These are phyloP conservation scores for Probosciger aterrimus DNA, from an alignment of 2,113 vertebrate species.

Conservation along the genomic window DNA sequence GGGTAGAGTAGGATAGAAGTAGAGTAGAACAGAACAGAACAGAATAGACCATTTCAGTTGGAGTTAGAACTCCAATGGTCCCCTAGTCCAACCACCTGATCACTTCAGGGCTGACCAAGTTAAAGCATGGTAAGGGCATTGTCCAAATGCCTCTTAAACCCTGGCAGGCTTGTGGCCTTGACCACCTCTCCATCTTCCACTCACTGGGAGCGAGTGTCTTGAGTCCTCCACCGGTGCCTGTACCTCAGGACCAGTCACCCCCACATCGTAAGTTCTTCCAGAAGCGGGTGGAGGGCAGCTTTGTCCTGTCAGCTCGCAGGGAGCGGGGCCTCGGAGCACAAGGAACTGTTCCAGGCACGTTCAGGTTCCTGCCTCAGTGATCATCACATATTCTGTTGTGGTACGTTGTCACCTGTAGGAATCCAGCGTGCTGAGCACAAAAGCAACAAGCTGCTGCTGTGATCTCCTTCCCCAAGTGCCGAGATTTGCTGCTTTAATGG, in stretches of 20 bases:
- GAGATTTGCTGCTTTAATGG: not conserved
- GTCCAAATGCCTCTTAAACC: not conserved
- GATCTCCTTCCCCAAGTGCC: not conserved
- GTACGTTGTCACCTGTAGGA: not conserved
- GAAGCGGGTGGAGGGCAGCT: not conserved
- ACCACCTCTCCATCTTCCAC: not conserved
- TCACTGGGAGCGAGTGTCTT: not conserved
- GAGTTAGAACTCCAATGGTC: not conserved
- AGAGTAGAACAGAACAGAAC: not conserved
- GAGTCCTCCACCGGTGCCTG: not conserved
- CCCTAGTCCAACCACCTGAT: not conserved
- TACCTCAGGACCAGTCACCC: not conserved
- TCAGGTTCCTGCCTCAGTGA: not conserved
- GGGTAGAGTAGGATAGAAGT: not conserved
- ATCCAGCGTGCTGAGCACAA: not conserved
- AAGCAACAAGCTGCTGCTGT: not conserved
- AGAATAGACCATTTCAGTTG: not conserved
- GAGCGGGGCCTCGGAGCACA: not conserved
- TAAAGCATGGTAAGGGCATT: not conserved
- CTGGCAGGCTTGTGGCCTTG: rapidly evolving
- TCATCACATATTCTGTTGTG: not conserved
- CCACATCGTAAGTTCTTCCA: not conserved
- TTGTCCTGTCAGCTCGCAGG: not conserved
- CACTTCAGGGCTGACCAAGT: not conserved
- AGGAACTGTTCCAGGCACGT: not conserved